Base-by-base conservation (phyloP, 2,797 vertebrate species). In the Amazonetta brasiliensis region DNA sequence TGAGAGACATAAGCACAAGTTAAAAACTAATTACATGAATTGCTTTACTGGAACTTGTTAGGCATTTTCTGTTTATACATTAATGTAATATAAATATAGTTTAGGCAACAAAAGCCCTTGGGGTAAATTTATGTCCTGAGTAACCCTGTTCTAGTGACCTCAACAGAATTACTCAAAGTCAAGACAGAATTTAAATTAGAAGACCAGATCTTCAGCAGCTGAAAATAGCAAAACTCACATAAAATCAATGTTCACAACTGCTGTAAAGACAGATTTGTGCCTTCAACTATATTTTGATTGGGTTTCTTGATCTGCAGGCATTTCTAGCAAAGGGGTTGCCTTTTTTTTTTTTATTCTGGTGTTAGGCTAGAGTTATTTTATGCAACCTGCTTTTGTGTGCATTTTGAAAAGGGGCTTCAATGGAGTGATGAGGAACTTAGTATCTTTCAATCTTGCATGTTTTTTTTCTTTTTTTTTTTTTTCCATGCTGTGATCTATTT, bases 1-100 rank as follows among this genome's bases (percentile, higher is more conserved):
- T 92, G 90, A 89, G 58, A 95, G 74, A 90, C 84, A 33, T 78
- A 68, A 92, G 87, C 26, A 91, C 82, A 93, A 92, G 92, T 89
- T 95, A 64, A 71, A 87, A 94, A 84, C 91, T 91, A 95, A 94
- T 96, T 92, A 95, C 64, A 77, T 64, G 31, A 90, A 94, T 84
- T 80, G 68, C 88, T 93, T 92, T 83, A 48, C 88, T 94, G 94
- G 92, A 94, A 84, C 88, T 94, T 92, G 81, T 81, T 88, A 80
- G 85, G 74, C 87, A 91, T 91, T 96, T 91, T 92, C 91, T 97
- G 95, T 96, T 97, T 97, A 95, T 94, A 96, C 95, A 95, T 96
- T 97, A 97, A 95, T 96, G 88, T 94, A 94, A 94, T 95, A 94
- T 89, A 95, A 87, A 74, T 96, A 95, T 94, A 94, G 68, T 75